Base-by-base conservation (phyloP, 2,888 invertebrate species). In the Luperina nickerlii region DNA sequence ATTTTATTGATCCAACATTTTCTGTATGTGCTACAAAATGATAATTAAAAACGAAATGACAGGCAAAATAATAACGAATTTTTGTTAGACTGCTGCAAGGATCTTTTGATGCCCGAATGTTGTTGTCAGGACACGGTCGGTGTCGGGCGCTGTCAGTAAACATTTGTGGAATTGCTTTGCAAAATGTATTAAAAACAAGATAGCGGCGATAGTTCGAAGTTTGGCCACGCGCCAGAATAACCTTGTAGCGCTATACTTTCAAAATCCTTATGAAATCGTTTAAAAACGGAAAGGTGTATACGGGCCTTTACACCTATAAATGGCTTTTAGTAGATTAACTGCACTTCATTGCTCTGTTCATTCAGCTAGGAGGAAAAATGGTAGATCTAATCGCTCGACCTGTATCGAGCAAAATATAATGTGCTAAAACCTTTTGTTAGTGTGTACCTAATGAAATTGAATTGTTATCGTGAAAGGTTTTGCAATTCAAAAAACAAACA, bases 291-390 rank as follows among this genome's bases (percentile, higher is more conserved):
- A 51, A 45, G n/a, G 62, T 70, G 32, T 68, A 27, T 9, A 51
- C 15, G 11, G 32, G 32, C 63, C 63, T 57, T 68, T 38, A 67
- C 15, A 71, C n/a, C 2, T 24, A 48, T 66, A 63, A 73, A 76
- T 71, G 24, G 67, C 83, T 84, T 82, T 77, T 71, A 87, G 74
- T 76, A 80, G 85, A 87, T 87, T 85, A 84, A 67, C 69, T 67
- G 57, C 81, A 73, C 66, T 76, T 78, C 78, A 77, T 78, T 81
- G 85, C 77, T 70, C 66, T 62, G 81, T 60, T 80, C 70, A 87
- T 77, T 87, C 57, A 63, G 13, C 45, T 74, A 85, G 85, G 77
- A 74, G 72, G n/a, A 76, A 79, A 76, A 82, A 78, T 79, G 27
- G 32, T 60, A 57, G 45, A 75, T 68, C 45, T 76, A 82, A 74